Percentiles rank a stretch among this genome's conserved stretches.
phyloP scores from a whole-genome alignment of 1,140 invertebrate genomes.

The Subanguina moxae region DNA sequence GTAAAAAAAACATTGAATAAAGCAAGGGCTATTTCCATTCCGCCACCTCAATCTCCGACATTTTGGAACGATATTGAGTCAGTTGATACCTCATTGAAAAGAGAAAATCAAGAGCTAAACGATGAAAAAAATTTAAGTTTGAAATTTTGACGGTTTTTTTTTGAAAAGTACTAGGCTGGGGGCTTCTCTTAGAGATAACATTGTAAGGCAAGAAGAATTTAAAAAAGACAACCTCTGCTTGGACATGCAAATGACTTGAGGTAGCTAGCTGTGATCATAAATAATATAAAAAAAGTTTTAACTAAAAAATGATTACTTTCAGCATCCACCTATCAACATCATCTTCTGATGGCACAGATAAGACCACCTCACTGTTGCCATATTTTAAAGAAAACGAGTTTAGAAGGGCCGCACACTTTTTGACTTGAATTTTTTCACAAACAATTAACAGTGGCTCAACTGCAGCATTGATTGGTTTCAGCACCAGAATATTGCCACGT shows the following conservation, averaged over 20 bases:
- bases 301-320: constrained; percentile 27
- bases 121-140: too few species aligned
- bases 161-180: too few species aligned
- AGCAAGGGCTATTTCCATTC: too few species aligned
- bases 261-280: constrained; percentile 28
- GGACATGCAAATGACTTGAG: constrained; percentile 43
- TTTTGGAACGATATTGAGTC: too few species aligned
- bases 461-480: constrained; percentile 38
- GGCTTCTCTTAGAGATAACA: too few species aligned
- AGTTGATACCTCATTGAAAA: too few species aligned
- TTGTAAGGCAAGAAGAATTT: too few species aligned
- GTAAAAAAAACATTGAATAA: too few species aligned
- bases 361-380: constrained; percentile 30
- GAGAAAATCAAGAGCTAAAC: too few species aligned
- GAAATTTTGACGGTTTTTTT: too few species aligned
- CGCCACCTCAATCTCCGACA: too few species aligned
- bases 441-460: constrained; percentile 47
- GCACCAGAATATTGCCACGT: constrained; percentile 42
- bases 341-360: constrained; percentile 29
- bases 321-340: constrained; percentile 43
- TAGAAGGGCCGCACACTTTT: constrained; percentile 19
- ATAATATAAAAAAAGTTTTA: constrained; percentile 11
- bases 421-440: constrained; percentile 41
- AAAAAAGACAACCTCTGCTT: constrained; percentile 46
- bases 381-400: constrained; percentile 31